phyloP scores from a whole-genome alignment of 1,140 invertebrate species.

The Goniozus legneri region DNA sequence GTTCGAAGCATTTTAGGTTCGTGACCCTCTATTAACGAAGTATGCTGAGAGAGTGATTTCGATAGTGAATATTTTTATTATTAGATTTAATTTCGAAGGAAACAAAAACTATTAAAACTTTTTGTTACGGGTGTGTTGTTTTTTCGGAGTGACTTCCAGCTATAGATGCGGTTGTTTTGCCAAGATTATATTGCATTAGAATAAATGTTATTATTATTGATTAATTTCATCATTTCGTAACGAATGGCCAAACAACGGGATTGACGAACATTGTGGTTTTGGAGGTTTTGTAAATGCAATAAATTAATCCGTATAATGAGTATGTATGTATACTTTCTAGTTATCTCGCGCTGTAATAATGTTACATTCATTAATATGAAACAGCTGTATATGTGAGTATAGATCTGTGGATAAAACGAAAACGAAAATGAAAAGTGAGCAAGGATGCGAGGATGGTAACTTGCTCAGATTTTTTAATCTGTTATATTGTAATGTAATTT shows the following conservation, averaged over 20 bases:
- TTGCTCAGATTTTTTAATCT: constrained; percentile 46
- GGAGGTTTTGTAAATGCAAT: too few relatives aligned
- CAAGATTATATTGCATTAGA: too few relatives aligned
- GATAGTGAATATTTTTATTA: constrained; percentile 18
- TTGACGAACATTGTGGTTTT: too few relatives aligned
- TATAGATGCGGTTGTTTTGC: too few relatives aligned
- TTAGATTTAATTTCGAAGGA: not conserved
- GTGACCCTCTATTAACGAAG: constrained; percentile 55
- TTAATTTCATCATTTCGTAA: too few relatives aligned
- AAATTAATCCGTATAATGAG: too few relatives aligned
- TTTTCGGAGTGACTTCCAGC: not conserved
- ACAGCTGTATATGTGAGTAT: constrained; percentile 42
- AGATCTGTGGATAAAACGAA: too few relatives aligned
- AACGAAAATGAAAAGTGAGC: too few relatives aligned
- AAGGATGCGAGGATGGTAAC: constrained; percentile 32
- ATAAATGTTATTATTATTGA: too few relatives aligned
- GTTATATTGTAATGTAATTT: constrained; percentile 53
- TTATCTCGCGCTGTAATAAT: constrained; percentile 34
- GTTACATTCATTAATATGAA: constrained; percentile 29
- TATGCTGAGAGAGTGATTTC: constrained; percentile 43
- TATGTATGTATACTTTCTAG: constrained; percentile 37
- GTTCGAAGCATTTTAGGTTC: constrained; percentile 58
- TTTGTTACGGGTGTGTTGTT: not conserved
- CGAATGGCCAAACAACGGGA: too few relatives aligned
- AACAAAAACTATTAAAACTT: too few relatives aligned